phyloP scores from a whole-genome alignment of 2,113 vertebrate genomes.

The Triplophysa rosa region DNA sequence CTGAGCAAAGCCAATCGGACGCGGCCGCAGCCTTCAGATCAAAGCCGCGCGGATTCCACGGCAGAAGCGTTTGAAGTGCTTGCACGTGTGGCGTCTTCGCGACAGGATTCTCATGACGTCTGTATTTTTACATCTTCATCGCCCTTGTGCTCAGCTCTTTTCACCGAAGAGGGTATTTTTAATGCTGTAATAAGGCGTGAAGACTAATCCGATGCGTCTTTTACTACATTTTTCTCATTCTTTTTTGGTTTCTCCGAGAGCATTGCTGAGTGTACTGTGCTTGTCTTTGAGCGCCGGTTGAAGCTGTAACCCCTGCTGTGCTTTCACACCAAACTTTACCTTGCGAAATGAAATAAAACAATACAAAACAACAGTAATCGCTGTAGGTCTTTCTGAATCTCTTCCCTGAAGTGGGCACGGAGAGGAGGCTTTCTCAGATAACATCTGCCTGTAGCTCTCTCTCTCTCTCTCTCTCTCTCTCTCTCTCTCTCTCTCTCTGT shows the following conservation, averaged over 20 bases:
- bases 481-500: neutral
- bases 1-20: conserved; percentile 28
- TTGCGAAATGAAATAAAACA: neutral
- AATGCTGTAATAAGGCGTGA: conserved; percentile 7
- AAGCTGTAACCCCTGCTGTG: conserved; percentile 18
- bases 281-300: neutral
- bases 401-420: neutral
- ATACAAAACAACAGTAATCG: neutral
- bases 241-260: neutral
- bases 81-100: conserved; percentile 10
- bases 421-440: conserved; percentile 17
- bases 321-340: neutral
- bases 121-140: conserved; percentile 40
- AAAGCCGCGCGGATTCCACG: conserved; percentile 30
- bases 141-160: neutral
- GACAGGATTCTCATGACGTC: conserved; percentile 30
- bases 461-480: conserved; percentile 2
- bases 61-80: conserved; percentile 33
- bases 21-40: conserved; percentile 17
- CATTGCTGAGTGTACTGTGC: neutral
- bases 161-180: conserved; percentile 6
- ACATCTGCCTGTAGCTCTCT: conserved; percentile 26
- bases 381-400: neutral
- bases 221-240: neutral
- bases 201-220: conserved; percentile 1